phyloP scores from a whole-genome alignment of 2,888 invertebrate genomes.

The Cataglyphis rosenhaueri region DNA sequence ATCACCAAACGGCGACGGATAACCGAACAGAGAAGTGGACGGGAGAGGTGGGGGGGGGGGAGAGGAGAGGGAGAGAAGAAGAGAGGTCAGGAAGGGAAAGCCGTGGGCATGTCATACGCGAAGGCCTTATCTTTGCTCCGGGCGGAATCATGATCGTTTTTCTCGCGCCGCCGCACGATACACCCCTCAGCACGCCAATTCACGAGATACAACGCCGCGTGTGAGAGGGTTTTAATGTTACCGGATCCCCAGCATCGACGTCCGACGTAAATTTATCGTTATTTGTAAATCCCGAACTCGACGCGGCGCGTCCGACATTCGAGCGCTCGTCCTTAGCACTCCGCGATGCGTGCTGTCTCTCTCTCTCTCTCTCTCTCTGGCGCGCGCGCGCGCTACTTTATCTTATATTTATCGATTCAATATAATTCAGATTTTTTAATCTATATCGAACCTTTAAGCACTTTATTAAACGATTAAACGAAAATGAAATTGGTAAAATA shows the following conservation, averaged over 20 bases:
- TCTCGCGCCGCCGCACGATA: constrained; percentile 73
- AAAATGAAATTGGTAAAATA: background rate
- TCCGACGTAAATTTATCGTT: constrained; percentile 81
- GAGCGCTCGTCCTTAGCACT: constrained; percentile 62
- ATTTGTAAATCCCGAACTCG: constrained; percentile 77
- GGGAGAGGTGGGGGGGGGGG: constrained; percentile 29
- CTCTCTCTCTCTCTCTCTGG: too few relatives aligned
- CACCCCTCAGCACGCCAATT: constrained; percentile 75
- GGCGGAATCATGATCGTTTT: constrained; percentile 80
- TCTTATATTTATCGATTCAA: constrained; percentile 35
- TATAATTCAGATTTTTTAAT: background rate
- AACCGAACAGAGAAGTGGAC: background rate
- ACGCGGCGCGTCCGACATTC: constrained; percentile 55
- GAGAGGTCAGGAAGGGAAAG: constrained; percentile 33
- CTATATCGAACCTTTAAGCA: background rate
- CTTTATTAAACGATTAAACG: too few relatives aligned
- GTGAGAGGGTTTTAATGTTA: constrained; percentile 85
- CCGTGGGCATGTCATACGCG: constrained; percentile 81
- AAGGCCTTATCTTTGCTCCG: constrained; percentile 77
- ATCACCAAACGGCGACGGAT: constrained; percentile 37
- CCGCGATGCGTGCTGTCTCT: constrained; percentile 26
- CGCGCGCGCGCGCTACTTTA: constrained; percentile 15
- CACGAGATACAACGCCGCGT: constrained; percentile 75
- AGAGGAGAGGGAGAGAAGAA: constrained; percentile 29
- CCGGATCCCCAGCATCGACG: constrained; percentile 68